These are phyloP conservation scores for Drosophila sordidapex DNA, from an alignment of 2,888 invertebrate genomes.

Conservation along the genomic window DNA sequence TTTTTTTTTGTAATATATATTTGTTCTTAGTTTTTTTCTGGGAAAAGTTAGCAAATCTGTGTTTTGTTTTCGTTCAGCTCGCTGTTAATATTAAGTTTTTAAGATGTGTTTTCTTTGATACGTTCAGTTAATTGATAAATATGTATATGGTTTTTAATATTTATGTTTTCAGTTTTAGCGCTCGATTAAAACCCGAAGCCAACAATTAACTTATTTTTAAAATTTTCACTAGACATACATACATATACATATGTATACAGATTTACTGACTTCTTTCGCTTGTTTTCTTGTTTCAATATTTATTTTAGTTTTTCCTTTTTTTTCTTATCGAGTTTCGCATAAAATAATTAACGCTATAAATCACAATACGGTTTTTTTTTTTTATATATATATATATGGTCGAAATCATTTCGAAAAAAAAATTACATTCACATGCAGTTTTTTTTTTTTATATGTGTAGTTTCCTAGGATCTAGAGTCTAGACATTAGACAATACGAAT, in stretches of 20 bases:
- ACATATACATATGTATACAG: constrained; percentile 16
- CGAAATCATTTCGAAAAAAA: constrained; percentile 56
- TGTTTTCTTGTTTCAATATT: constrained; percentile 9
- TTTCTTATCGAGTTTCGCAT: constrained; percentile 54
- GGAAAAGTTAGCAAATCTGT: constrained; percentile 45
- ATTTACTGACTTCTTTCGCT: constrained; percentile 15
- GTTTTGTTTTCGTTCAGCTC: constrained; percentile 30
- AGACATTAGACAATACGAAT: constrained; percentile 49
- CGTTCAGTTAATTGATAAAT: constrained; percentile 72
- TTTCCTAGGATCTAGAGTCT: constrained; percentile 48
- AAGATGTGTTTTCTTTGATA: constrained; percentile 65
- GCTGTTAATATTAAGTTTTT: constrained; percentile 67
- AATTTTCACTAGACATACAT: constrained; percentile 69
- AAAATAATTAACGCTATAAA: constrained; percentile 85
- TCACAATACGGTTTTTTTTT: constrained; percentile 83
- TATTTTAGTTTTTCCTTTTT: neutral
- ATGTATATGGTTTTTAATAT: constrained; percentile 5
- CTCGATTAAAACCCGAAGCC: constrained; percentile 29
- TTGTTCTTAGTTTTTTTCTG: constrained; percentile 18
- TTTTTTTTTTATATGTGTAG: constrained; percentile 13
- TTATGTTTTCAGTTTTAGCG: constrained; percentile 24
- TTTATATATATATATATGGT: constrained; percentile 31
- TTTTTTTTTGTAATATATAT: constrained; percentile 14
- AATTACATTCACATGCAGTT: constrained; percentile 28
- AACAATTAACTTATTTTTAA: constrained; percentile 49